Evolutionary conservation across 1,140 invertebrate genomes (phyloP), one percentile per base, ranked within the genome.

Genomic region (Drosophila obscura): DNA sequence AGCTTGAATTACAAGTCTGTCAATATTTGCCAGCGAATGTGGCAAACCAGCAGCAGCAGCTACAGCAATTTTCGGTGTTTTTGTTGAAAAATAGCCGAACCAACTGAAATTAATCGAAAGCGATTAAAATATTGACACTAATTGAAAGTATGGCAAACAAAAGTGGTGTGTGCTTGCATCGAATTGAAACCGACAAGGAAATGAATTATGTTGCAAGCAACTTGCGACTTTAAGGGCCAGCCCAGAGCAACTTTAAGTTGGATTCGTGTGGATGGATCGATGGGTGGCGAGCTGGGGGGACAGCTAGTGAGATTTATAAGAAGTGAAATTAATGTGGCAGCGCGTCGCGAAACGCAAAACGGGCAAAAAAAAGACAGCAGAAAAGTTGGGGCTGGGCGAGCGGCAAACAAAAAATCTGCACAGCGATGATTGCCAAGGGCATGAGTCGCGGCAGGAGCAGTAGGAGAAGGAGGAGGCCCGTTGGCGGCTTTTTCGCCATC

Each of bases 321-420:
- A 84, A 84, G 80, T 80, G 65, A 84, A 84, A 84, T 84, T 84
- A 84, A 84, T 84, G 80, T 84, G 81, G 80, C 80, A 83, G 72
- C 66, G 63, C 58, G 75, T 66, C 73, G 53, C 55, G 50, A 80
- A 64, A 56, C 57, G 49, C 46, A 35, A 67, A 59, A 57, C 45
- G 62, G 31, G 43, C 22, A 43, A 55, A 59, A 73, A 58, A 46
- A 62, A 71, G 49, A 41, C 50, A 72, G 19, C 51, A 53, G 55
- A 57, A 75, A 81, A 81, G 49, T 64, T 74, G 45, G 31, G 31
- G 31, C 31, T 8, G 8, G 11, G 35, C 9, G 1, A 58, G 53
- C 58, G 56, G 45, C 68, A 69, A 41, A 48, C 41, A 64, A 39
- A 39, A 39, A 39, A 39, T 39, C 35, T 39, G 35, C 35, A 39